Conservation (phyloP, 1,140 invertebrate genomes). For the Helicoverpa zea region DNA sequence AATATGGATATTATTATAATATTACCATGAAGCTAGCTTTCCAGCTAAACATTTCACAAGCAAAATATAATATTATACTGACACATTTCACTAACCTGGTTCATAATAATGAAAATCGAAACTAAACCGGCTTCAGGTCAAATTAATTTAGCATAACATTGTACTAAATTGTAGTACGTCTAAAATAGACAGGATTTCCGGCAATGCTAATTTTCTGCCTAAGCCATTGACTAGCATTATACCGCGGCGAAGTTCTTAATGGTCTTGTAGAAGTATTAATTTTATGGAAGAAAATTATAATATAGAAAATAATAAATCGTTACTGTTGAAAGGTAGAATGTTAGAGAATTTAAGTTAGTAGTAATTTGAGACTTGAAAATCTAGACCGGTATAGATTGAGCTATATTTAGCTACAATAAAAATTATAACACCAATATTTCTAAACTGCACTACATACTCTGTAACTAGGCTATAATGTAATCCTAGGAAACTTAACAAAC, state of each 20-base stretch:
- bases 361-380: too few relatives aligned
- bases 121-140: not conserved
- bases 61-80: too few relatives aligned
- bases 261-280: not conserved
- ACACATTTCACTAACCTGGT: too few relatives aligned
- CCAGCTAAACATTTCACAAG: too few relatives aligned
- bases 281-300: conserved; percentile 21
- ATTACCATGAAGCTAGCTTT: too few relatives aligned
- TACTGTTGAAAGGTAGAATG: not conserved
- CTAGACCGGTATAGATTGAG: too few relatives aligned
- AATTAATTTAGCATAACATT: not conserved
- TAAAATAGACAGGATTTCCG: not conserved
- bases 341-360: not conserved
- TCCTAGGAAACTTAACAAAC: too few relatives aligned
- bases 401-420: too few relatives aligned
- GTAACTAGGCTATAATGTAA: too few relatives aligned
- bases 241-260: not conserved
- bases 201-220: conserved; percentile 4
- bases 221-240: not conserved
- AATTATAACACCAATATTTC: too few relatives aligned
- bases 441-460: too few relatives aligned
- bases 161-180: not conserved
- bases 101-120: not conserved
- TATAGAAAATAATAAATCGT: not conserved
- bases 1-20: too few relatives aligned